Base-by-base conservation (phyloP, 1,140 invertebrate species). In the Drosophila kepulauana region DNA sequence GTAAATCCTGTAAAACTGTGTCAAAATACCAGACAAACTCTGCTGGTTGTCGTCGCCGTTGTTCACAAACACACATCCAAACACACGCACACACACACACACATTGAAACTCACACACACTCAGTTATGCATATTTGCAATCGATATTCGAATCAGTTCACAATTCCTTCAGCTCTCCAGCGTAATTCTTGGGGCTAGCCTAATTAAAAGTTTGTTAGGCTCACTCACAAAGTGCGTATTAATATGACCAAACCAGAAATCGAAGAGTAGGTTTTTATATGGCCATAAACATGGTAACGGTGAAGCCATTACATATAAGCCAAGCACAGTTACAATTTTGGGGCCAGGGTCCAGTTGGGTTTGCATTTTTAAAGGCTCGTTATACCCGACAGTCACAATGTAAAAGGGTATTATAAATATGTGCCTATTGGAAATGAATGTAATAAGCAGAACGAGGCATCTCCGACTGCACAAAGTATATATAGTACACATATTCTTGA, bases 1-100 rank as follows among this genome's bases (percentile, higher is more conserved):
- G 77, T 78, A 88, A 80, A 89, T 87, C 68, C 81, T 75, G 78
- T 56, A 13, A 75, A 89, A 89, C 61, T 88, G 84, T 88, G 84
- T 85, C 81, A 81, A 81, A 85, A 80, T 81, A 58, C 35, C 28
- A 66, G 54, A 45, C 56, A 68, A 74, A 68, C 13, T 56, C 20
- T 5, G 7, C 28, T 35, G 30, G 10, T 25, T 56, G 51, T 56
- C 35, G 48, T 51, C 49, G 48, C 33, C 49, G 43, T 48, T 61
- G n/a, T 48, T 16, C 30, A 41, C 20, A 58, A 16, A 61, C 43
- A 61, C 13, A 4, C 35, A 41, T 7, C 3, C 30, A 30, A 13
- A n/a, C 38, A 54, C 35, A 52, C 13, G 28, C 6, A 62, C 30
- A 25, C n/a, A 6, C 8, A 3, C n/a, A 41, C 16, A 43, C 35